Percentiles rank a stretch among this genome's conserved stretches.
phyloP scores from a whole-genome alignment of 2,797 vertebrate genomes.

The Gila robusta region DNA sequence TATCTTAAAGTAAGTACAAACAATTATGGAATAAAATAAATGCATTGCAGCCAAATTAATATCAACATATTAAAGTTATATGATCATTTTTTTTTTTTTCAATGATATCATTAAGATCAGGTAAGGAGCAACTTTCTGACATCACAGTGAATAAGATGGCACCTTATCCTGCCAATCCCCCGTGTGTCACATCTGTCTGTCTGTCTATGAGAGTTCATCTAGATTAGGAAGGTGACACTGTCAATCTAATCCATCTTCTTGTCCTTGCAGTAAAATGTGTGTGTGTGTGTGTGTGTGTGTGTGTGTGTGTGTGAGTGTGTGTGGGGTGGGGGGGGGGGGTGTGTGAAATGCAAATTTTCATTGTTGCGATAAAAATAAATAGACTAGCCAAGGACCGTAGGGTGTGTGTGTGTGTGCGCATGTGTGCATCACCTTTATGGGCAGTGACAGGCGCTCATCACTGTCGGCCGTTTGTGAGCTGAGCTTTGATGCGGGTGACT shows the following conservation, averaged over 20 bases:
- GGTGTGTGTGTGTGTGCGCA: conserved; percentile 62
- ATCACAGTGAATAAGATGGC: conserved; percentile 20
- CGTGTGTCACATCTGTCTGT: conserved; percentile 43
- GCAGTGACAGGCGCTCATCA: conserved; percentile 82
- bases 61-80: neutral
- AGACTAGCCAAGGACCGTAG: conserved; percentile 77
- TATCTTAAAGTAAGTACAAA: neutral
- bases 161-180: conserved; percentile 29
- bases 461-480: conserved; percentile 81
- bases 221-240: conserved; percentile 66
- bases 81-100: no score
- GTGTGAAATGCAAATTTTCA: conserved; percentile 83
- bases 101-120: neutral
- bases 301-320: conserved; percentile 60
- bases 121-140: conserved; percentile 2
- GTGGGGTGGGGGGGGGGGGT: neutral
- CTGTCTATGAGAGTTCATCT: conserved; percentile 52
- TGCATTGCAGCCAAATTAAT: neutral
- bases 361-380: conserved; percentile 88
- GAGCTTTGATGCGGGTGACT: conserved; percentile 77
- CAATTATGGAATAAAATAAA: neutral
- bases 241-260: conserved; percentile 61
- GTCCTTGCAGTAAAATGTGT: conserved; percentile 73
- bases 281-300: conserved; percentile 55
- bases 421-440: conserved; percentile 79